Base-by-base conservation (phyloP, 2,113 vertebrate genomes). In the Anthoscopus minutus region DNA sequence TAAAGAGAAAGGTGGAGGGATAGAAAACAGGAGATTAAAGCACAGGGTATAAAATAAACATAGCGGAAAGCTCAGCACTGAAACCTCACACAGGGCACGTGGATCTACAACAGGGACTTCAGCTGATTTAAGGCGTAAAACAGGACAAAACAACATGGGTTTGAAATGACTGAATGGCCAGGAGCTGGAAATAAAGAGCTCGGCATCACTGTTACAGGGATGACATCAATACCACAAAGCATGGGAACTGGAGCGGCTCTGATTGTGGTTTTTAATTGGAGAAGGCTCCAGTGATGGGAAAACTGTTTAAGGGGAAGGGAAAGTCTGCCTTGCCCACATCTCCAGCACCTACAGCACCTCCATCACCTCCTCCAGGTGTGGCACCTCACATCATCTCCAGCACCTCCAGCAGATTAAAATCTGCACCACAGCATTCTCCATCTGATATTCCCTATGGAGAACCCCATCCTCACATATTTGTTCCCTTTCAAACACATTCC, bases 1-100 rank as follows among this genome's bases (percentile, higher is more conserved):
- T 74, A 67, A 88, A 14, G 77, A 80, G 88, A 79, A 89, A 90
- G 78, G 89, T 92, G 92, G 76, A 72, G 60, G 73, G 51, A 72
- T 6, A 77, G 83, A 74, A 92, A 95, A 82, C 88, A 95, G 57
- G 33, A 60, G 33, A 66, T 50, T 15, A 65, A 94, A 92, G 82
- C 22, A 8, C 12, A 57, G 78, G 28, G 17, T 15, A 20, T 28
- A 44, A 84, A 89, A 64, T 40, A 96, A 96, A 86, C 86, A 90
- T 8, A 62, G 45, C 89, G 44, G 65, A 66, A 42, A 82, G 50
- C 81, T 64, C 65, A 4, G 23, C 19, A 5, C 86, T 58, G 69
- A n/a, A 70, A 40, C 31, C 66, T 54, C 47, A 81, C 7, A 35
- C 71, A 42, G 48, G 37, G 53, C 64, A 51, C 6, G 7, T 15